Evolutionary conservation across 2,113 vertebrate species (phyloP), one percentile per base, ranked within the genome.

Genomic region (Raja brachyura): DNA sequence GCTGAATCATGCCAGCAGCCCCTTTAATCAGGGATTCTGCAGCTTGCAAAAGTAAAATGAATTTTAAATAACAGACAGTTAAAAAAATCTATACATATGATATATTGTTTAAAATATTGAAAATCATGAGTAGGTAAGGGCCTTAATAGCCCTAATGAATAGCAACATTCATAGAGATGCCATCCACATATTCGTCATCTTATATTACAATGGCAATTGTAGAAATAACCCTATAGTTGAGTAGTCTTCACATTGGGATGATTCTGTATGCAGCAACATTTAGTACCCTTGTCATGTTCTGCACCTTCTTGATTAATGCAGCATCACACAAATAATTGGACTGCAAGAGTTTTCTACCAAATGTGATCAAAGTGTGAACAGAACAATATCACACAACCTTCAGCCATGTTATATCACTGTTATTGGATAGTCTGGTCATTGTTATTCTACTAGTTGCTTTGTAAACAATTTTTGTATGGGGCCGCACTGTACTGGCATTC

Each of bases 351-450:
- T 13, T 31, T 63, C 83, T 31, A 16, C 63, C 83, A 88, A 28
- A 3, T 6, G 59, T 3, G 83, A 88, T 88, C 83, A 88, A 88
- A 63, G 28, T 88, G 4, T 88, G 59, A 33, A 63, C 59, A 4
- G 56, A 63, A 54, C 59, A 63, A 59, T 16, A 14, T n/a, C 56
- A 6, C 83, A 66, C 18, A n/a, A 88, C 59, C 83, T 88, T 88
- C 83, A 88, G 59, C 83, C 83, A 66, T 31, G 83, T 63, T 88
- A 63, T 61, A 88, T 88, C 83, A 88, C n/a, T 88, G 18, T 31
- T 61, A 63, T 31, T 18, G 28, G 28, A 33, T 14, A 66, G 83
- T 63, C 83, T 88, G 16, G 83, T 59, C 48, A 48, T 73, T 66
- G 0, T 39, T 31, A 92, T 48, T 48, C 61, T 68, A 39, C 16